phyloP scores from a whole-genome alignment of 2,113 vertebrate genomes.

The Pituophis catenifer region DNA sequence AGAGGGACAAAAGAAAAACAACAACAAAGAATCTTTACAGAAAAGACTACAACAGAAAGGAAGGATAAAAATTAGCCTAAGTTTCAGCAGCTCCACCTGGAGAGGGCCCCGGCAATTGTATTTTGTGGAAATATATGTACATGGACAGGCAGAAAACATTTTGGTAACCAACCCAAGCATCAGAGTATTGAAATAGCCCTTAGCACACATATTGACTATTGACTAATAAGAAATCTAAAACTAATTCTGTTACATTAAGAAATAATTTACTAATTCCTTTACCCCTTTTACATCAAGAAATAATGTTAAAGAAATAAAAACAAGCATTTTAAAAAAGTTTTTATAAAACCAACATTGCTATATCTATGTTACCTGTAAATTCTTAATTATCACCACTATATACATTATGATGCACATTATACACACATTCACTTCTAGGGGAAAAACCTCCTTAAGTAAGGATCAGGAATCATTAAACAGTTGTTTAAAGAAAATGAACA shows the following conservation, averaged over 20 bases:
- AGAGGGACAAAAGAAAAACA: not conserved
- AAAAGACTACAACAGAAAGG: fast-evolving
- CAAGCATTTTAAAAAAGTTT: slow-evolving; percentile 27
- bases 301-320: not conserved
- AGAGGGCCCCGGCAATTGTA: slow-evolving; percentile 24
- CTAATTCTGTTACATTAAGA: not conserved
- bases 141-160: not conserved
- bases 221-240: not conserved
- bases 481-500: slow-evolving; percentile 23
- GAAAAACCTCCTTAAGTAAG: not conserved
- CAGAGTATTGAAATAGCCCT: not conserved
- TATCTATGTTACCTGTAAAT: not conserved
- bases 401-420: slow-evolving; percentile 38
- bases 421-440: slow-evolving; percentile 16
- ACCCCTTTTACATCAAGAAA: not conserved
- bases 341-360: slow-evolving; percentile 32
- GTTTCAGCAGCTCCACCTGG: slow-evolving; percentile 53
- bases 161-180: not conserved
- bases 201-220: not conserved
- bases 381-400: slow-evolving; percentile 21
- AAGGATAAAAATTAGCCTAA: not conserved
- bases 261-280: not conserved
- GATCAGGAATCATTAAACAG: slow-evolving; percentile 12
- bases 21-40: not conserved
- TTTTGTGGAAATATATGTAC: not conserved